Percentiles rank a stretch among this genome's conserved stretches.
Conservation (phyloP, 2,797 vertebrate genomes). For the Choloepus didactylus region DNA sequence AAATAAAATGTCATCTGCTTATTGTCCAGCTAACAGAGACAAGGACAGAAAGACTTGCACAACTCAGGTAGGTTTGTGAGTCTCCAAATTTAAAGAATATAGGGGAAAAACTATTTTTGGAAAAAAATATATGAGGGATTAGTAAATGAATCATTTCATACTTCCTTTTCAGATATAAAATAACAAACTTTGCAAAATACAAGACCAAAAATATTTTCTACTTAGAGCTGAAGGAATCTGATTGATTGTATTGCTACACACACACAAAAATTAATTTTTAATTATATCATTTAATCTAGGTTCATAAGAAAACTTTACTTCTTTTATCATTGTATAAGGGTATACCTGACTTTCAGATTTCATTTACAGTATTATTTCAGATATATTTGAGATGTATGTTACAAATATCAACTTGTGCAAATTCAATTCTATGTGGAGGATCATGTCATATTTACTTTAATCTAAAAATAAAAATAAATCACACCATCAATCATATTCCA, state of each 20-base stretch:
- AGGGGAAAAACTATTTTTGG: rapidly evolving
- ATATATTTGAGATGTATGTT: neutral
- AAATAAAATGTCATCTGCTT: neutral
- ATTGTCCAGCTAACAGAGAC: neutral
- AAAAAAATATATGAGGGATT: neutral
- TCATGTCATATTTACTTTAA: neutral
- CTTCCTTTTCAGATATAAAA: neutral
- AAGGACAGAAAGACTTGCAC: neutral
- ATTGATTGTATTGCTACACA: neutral
- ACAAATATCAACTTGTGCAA: neutral
- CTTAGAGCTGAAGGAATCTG: neutral
- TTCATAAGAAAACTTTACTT: rapidly evolving
- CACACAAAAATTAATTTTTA: neutral
- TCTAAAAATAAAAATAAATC: neutral
- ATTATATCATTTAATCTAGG: neutral
- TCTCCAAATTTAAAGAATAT: neutral
- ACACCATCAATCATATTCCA: too few relatives aligned
- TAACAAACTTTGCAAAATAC: neutral
- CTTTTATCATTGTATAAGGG: neutral
- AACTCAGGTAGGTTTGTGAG: neutral
- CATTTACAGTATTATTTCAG: neutral
- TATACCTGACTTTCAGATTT: neutral
- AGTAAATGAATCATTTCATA: neutral
- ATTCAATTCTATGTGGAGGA: neutral
- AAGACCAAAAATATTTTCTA: neutral